Base-by-base conservation (phyloP, 2,113 vertebrate species). In the Pantherophis guttatus region DNA sequence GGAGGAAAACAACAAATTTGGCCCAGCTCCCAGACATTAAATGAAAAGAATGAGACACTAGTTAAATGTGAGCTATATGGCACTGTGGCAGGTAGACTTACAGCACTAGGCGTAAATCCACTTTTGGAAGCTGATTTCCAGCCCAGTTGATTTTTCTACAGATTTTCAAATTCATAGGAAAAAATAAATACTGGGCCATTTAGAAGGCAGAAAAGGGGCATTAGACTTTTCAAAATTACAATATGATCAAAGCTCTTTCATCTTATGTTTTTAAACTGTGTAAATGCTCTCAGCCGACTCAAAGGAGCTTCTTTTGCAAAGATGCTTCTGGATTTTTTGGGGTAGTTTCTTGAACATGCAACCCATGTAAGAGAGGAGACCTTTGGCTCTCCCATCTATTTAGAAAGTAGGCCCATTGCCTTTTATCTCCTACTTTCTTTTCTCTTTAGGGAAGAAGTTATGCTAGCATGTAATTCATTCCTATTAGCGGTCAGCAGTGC, bases 1-100 rank as follows among this genome's bases (percentile, higher is more conserved):
- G 94, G 97, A 96, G 89, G 94, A 93, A 93, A 94, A 94, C n/a
- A 93, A 94, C 39, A 10, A 93, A 94, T 90, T 94, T 97, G 96
- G 96, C 96, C 96, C 93, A 88, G 44, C 96, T 97, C 95, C 95
- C 95, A 65, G 87, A 94, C 86, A 92, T 92, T 95, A 95, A 90
- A 86, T 86, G 55, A 87, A 92, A 65, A 86, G 75, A 52, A 58
- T 48, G 33, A 54, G 13, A 6, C 19, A 12, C 12, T 90, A 65
- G 11, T 24, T 50, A 54, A 23, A 48, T 48, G 13, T 12, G 21
- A 59, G 11, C 26, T 86, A 8, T 4, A 26, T 54, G 1, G 19
- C 24, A 52, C 17, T 50, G 50, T 65, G 57, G 87, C 81, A 65
- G 75, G 48, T 65, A 48, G 48, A 59, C 24, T 65, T 85, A 33